phyloP scores from a whole-genome alignment of 2,113 vertebrate species.

The Arvicanthis niloticus region DNA sequence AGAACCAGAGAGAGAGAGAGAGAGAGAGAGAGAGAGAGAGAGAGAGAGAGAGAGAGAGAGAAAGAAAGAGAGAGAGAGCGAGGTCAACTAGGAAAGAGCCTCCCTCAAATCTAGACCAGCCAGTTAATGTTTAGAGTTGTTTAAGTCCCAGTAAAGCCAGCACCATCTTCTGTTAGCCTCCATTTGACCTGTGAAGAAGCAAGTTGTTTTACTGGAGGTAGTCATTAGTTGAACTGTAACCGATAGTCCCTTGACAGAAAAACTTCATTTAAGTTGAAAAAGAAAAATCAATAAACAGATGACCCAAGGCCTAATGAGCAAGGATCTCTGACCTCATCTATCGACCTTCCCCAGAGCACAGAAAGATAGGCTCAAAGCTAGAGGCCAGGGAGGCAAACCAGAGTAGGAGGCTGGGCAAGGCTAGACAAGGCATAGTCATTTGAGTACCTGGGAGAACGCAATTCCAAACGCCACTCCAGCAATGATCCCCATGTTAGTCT shows the following conservation, averaged over 20 bases:
- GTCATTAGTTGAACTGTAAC: slow-evolving; percentile 88
- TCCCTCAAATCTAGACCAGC: slow-evolving; percentile 78
- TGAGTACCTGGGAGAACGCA: slow-evolving; percentile 96
- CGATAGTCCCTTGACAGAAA: slow-evolving; percentile 87
- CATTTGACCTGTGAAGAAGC: slow-evolving; percentile 86
- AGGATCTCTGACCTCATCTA: slow-evolving; percentile 82
- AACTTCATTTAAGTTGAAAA: slow-evolving; percentile 89
- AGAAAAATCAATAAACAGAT: slow-evolving; percentile 90
- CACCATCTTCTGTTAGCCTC: slow-evolving; percentile 88
- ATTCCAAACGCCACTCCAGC: slow-evolving; percentile 98
- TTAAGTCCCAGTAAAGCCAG: slow-evolving; percentile 87
- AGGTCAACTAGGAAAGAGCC: slow-evolving; percentile 39
- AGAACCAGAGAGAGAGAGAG: not conserved
- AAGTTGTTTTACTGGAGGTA: slow-evolving; percentile 85
- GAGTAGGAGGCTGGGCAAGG: not conserved
- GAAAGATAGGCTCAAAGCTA: slow-evolving; percentile 16
- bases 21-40: too few species aligned
- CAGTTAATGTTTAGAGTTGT: slow-evolving; percentile 85
- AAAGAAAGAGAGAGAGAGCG: not conserved
- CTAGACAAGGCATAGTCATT: not conserved
- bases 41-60: too few species aligned
- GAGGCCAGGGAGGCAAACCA: slow-evolving; percentile 30
- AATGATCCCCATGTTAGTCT: slow-evolving; percentile 98
- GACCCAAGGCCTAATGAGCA: slow-evolving; percentile 87
- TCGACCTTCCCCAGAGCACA: slow-evolving; percentile 77